phyloP scores from a whole-genome alignment of 2,888 invertebrate species.

The Drosophila pseudotakahashii region DNA sequence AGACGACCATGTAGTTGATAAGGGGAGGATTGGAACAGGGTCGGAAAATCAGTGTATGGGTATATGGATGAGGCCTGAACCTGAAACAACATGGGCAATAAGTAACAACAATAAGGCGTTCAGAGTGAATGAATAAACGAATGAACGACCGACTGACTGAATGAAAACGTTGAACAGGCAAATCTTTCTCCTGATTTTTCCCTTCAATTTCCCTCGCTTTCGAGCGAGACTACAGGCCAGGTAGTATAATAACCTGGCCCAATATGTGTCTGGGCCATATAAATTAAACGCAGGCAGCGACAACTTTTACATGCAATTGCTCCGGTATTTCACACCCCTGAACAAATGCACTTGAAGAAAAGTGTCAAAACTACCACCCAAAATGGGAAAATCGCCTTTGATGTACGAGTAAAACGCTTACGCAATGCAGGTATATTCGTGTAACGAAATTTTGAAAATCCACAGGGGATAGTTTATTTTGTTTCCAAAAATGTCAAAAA shows the following conservation, averaged over 20 bases:
- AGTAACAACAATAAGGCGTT: conserved; percentile 75
- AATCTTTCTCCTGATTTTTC: conserved; percentile 21
- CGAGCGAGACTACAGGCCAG: no score
- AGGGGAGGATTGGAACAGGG: conserved; percentile 15
- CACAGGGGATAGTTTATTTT: background rate
- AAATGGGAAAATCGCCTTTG: conserved; percentile 11
- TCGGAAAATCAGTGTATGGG: conserved; percentile 1
- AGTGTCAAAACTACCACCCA: conserved; percentile 29
- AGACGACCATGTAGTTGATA: conserved; percentile 20
- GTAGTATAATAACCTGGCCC: conserved; percentile 46
- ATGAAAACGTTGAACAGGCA: conserved; percentile 71
- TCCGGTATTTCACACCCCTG: conserved; percentile 65
- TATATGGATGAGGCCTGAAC: conserved; percentile 1
- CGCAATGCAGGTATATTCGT: background rate
- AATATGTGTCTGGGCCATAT: conserved; percentile 57
- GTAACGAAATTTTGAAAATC: background rate
- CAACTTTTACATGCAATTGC: conserved; percentile 77
- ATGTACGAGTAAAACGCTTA: background rate
- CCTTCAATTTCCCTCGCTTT: background rate
- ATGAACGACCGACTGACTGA: conserved; percentile 45
- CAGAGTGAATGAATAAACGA: conserved; percentile 43
- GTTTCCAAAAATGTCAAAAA: background rate
- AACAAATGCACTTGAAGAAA: conserved; percentile 13
- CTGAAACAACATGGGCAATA: conserved; percentile 77
- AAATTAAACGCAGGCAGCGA: conserved; percentile 72